Evolutionary conservation across 2,797 vertebrate species (phyloP), one percentile per base, ranked within the genome.

Genomic region (Lutjanus campechanus): DNA sequence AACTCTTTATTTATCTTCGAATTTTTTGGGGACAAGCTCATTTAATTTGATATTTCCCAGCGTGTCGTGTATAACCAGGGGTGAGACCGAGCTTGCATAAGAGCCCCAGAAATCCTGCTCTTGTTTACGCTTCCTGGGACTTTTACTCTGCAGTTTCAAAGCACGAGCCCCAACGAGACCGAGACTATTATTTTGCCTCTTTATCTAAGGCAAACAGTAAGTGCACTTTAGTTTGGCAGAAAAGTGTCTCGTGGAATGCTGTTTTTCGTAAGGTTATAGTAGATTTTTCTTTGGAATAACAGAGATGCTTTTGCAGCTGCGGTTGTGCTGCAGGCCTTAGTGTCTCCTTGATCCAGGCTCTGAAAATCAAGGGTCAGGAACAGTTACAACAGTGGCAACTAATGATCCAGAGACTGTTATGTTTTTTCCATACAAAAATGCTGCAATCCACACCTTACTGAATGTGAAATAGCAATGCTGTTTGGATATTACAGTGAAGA

Each of bases 1-100:
- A 75, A 54, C 44, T 80, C 77, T 89, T 83, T 93, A 88, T 92
- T 92, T 90, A 67, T 87, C 62, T 60, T 85, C 8, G 44, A 5
- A 12, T 80, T 82, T 77, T 73, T 84, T 85, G 73, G 10, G 11
- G 77, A 76, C 11, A 65, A 87, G 54, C 82, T 79, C 50, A 82
- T 91, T 92, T 89, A 85, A 92, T 93, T 83, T 86, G 88, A 92
- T 88, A 83, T 92, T 91, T 94, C 89, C 89, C 90, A 87, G 86
- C 41, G 25, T 92, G 88, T 82, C 71, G 16, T 64, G 76, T 76
- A 43, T 43, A 73, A 87, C 49, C 68, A 69, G 43, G 50, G 70
- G 63, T 83, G 78, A 85, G 65, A 59, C 69, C 25, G 2, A 60
- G 76, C 76, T 85, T 88, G 69, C 61, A 61, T 84, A 81, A 91